Base-by-base conservation (phyloP, 2,113 vertebrate genomes). In the Hippopotamus amphibius region DNA sequence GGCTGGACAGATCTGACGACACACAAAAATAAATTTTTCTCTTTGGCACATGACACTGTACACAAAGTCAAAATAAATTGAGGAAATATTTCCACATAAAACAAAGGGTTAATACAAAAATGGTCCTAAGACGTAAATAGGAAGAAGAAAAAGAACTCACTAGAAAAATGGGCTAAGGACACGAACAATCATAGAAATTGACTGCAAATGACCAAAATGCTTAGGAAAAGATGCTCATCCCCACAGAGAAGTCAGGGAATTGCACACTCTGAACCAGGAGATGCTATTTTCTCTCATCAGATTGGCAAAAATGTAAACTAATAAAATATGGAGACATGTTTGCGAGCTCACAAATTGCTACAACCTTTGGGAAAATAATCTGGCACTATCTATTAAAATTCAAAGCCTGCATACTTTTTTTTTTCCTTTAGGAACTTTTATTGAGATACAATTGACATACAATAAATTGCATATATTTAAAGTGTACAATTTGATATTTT, bases 1-100 rank as follows among this genome's bases (percentile, higher is more conserved):
- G 50, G 55, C 61, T 90, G 88, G 95, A 86, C 82, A 97, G 82
- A 86, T 94, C 30, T 82, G 80, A 95, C 86, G 74, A 84, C 22
- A 88, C 46, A 90, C 11, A 93, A 88, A 88, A 88, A 91, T n/a
- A 93, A 95, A 80, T 9, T 72, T 93, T 90, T 93, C 88, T 97
- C 55, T 69, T 16, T 48, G 65, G 63, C 12, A 71, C 63, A 48
- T 63, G 85, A 63, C 43, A 89, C 61, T 63, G 15, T 66, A 66
- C 87, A 88, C 61, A 96, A 90, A 92, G 66, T 91, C 68, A 83
- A 93, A 93, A 79, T 61, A 93, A 82, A 93, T 41, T 50, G 12
- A 15, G 43, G 0, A 92, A 79, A 48, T 59, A 77, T 7, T 66
- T 95, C 48, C 65, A 28, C 61, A 48, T 53, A 79, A 93, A 94